Evolutionary conservation across 2,888 invertebrate genomes (phyloP).

Genomic region (Sinotaia quadrata): DNA sequence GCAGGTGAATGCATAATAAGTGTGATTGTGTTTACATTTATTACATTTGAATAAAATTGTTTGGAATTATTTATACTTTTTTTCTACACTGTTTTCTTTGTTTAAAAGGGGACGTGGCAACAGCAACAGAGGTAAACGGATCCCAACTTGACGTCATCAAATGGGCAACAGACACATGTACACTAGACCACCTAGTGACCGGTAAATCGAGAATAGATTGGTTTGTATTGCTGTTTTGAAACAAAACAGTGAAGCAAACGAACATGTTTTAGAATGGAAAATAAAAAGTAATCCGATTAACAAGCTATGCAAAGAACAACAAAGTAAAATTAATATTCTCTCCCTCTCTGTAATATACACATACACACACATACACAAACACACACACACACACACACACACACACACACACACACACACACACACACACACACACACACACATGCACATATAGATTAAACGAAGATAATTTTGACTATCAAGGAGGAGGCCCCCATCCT

Average conservation of each 20-base stretch:
- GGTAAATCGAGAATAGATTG: slow-evolving; percentile 48
- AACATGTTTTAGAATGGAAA: neutral
- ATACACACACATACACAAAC: too few species aligned
- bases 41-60: too few species aligned
- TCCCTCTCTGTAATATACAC: neutral
- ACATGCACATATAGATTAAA: neutral
- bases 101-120: slow-evolving; percentile 47
- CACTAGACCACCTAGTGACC: slow-evolving; percentile 41
- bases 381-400: neutral
- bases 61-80: too few species aligned
- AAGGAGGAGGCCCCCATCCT: too few species aligned
- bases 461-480: too few species aligned
- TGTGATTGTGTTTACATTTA: too few species aligned
- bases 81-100: too few species aligned
- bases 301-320: too few species aligned
- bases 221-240: neutral
- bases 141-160: slow-evolving; percentile 22
- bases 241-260: neutral
- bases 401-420: slow-evolving; percentile 1
- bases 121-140: neutral
- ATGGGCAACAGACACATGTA: slow-evolving; percentile 46
- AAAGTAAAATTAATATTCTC: neutral
- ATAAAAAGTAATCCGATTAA: too few species aligned
- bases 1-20: too few species aligned
- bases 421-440: slow-evolving; percentile 1